These are phyloP conservation scores for Melieria omissa DNA, from an alignment of 2,888 invertebrate genomes.

Conservation along the genomic window DNA sequence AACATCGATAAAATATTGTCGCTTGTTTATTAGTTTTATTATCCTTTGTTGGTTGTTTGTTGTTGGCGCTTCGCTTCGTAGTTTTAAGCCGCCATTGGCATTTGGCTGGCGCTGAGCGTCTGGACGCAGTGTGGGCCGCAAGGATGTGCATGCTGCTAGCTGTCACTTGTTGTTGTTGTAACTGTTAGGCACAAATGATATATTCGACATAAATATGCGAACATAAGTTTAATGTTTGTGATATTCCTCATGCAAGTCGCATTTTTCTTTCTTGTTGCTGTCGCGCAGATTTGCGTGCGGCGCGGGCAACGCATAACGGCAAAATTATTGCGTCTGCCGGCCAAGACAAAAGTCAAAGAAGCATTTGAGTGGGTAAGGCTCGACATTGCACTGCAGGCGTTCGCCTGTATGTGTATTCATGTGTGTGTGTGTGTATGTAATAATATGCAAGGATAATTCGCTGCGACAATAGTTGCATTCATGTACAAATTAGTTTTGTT, in stretches of 20 bases:
- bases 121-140: not conserved
- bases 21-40: conserved; percentile 30
- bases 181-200: conserved; percentile 41
- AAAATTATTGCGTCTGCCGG: conserved; percentile 35
- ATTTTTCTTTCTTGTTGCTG: not conserved
- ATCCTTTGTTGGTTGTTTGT: conserved; percentile 21
- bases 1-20: conserved; percentile 33
- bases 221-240: conserved; percentile 49
- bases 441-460: conserved; percentile 5
- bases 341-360: not conserved
- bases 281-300: not conserved
- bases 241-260: conserved; percentile 16
- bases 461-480: conserved; percentile 15
- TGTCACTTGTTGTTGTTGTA: conserved; percentile 19
- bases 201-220: conserved; percentile 49
- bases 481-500: conserved; percentile 29
- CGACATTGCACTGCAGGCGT: no score
- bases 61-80: not conserved
- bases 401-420: not conserved
- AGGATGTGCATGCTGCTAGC: not conserved
- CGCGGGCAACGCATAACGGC: conserved; percentile 22
- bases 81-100: not conserved
- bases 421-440: not conserved
- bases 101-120: not conserved
- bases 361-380: no score